Evolutionary conservation across 2,113 vertebrate species (phyloP).

Genomic region (Paradisaea rubra): DNA sequence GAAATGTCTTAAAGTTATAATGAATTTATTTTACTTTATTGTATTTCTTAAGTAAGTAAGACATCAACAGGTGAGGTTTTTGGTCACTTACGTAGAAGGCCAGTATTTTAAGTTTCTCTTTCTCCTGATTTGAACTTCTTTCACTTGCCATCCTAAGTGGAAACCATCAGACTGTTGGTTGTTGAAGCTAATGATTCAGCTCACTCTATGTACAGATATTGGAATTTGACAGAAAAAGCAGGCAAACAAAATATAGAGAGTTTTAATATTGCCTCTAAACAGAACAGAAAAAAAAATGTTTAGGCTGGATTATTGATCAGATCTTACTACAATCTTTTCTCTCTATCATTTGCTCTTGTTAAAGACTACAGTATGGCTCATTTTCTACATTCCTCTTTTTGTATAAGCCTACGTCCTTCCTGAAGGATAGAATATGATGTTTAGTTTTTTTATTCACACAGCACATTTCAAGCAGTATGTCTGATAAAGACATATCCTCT

Average conservation of each 20-base stretch:
- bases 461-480: background rate
- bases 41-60: background rate
- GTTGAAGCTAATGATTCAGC: background rate
- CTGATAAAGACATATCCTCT: slow-evolving; percentile 10
- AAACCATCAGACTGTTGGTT: background rate
- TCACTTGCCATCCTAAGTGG: background rate
- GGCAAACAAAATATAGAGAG: background rate
- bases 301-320: background rate
- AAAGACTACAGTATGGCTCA: background rate
- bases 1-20: background rate
- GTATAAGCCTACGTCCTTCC: background rate
- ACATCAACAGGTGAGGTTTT: background rate
- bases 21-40: background rate
- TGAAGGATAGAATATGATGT: background rate
- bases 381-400: background rate
- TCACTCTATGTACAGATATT: background rate
- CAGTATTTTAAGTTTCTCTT: background rate
- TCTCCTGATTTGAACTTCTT: background rate
- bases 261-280: background rate
- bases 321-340: background rate
- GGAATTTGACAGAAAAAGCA: background rate
- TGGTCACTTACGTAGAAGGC: background rate
- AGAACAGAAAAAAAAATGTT: background rate
- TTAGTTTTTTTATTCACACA: background rate
- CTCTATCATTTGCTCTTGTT: background rate